Evolutionary conservation across 2,888 invertebrate species (phyloP), one percentile per base, ranked within the genome.

Genomic region (Hypolimnas misippus): DNA sequence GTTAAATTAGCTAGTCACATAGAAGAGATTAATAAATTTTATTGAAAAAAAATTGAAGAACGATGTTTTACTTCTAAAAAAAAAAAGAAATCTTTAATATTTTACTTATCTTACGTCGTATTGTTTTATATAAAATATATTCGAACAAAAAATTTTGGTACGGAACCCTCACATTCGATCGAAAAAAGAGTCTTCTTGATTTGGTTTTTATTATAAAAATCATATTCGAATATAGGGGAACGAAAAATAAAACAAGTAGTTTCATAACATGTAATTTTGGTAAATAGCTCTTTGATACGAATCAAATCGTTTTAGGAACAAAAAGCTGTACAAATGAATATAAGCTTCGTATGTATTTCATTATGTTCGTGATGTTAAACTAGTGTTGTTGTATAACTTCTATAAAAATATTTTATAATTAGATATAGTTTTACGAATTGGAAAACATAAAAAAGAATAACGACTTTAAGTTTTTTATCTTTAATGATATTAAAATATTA

Each of bases 271-370:
- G 79, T 90, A 91, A 91, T 91, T 90, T 91, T 84, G 76, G 83
- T 84, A 86, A 89, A 91, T 87, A 86, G 82, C 87, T 84, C 86
- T 90, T 86, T 83, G 89, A 91, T 89, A 87, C 83, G 84, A 85
- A 87, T 87, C 87, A 83, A 84, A 83, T 82, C 78, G 82, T 83
- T 86, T 85, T 83, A 74, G 78, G 78, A 84, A 86, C 83, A 82
- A 87, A 86, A 85, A 79, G 63, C 67, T 67, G 62, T 59, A 57
- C 62, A 62, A 69, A 66, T 61, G 68, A 61, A 66, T 42, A 59
- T 57, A 65, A 65, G 44, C 49, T 40, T 33, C n/a, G n/a, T 38
- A 44, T 49, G 38, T 58, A 46, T 60, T 57, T 66, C 57, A 63
- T 57, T 54, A 63, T 63, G 55, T 57, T 53, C 58, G 58, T 66